phyloP scores from a whole-genome alignment of 1,140 invertebrate genomes.

The Holotrichia oblita region DNA sequence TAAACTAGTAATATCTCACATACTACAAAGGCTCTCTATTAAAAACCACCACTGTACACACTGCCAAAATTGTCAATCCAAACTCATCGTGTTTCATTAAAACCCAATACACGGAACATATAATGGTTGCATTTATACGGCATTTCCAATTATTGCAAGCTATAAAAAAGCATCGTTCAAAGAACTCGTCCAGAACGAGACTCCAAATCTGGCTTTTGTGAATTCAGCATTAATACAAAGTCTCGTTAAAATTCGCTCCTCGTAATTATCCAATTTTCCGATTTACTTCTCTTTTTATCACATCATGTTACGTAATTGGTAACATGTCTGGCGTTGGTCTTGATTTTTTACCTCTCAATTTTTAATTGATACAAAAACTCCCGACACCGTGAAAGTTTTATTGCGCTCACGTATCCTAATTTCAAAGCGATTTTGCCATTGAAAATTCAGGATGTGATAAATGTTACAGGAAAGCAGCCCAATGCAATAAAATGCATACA shows the following conservation, averaged over 20 bases:
- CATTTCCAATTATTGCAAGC: too few relatives aligned
- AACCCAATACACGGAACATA: too few relatives aligned
- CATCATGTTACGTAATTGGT: not conserved
- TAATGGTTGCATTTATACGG: too few relatives aligned
- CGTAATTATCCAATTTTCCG: not conserved
- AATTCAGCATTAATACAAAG: not conserved
- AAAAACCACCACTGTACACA: too few relatives aligned
- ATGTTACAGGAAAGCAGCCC: not conserved
- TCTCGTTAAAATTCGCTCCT: not conserved
- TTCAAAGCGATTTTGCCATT: not conserved
- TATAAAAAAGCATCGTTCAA: too few relatives aligned
- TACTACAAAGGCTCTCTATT: too few relatives aligned
- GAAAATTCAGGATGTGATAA: not conserved
- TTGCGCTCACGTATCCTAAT: conserved; percentile 14
- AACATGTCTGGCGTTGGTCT: not conserved
- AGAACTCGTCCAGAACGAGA: too few relatives aligned
- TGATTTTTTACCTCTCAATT: not conserved
- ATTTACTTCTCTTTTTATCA: not conserved
- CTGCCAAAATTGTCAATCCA: too few relatives aligned
- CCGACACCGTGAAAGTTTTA: not conserved
- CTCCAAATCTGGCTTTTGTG: not conserved
- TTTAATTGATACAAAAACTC: conserved; percentile 9
- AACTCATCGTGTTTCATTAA: too few relatives aligned
- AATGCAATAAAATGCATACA: not conserved
- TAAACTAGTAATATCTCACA: too few relatives aligned